Evolutionary conservation across 2,888 invertebrate genomes (phyloP).

Genomic region (Leptinotarsa peninsularis): DNA sequence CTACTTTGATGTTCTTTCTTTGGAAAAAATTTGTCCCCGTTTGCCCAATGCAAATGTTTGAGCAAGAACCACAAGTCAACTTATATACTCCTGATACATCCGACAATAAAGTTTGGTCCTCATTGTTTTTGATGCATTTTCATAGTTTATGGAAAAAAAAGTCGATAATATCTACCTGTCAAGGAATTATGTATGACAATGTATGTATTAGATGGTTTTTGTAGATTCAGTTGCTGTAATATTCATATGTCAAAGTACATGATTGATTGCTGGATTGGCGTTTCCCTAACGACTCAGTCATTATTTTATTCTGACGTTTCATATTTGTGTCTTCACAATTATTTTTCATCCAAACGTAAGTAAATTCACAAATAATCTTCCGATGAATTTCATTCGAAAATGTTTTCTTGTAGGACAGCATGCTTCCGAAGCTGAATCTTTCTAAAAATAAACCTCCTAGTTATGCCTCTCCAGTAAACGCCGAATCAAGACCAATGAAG

Average conservation of each 20-base stretch:
- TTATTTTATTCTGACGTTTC: not conserved
- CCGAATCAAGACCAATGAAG: conserved; percentile 67
- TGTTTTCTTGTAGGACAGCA: not conserved
- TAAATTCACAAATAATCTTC: not conserved
- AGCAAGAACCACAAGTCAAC: no score
- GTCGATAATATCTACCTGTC: no score
- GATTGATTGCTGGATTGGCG: not conserved
- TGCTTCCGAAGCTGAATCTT: conserved; percentile 16
- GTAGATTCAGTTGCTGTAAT: no score
- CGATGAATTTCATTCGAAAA: not conserved
- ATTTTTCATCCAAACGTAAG: conserved; percentile 5
- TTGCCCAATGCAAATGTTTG: no score
- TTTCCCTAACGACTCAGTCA: not conserved
- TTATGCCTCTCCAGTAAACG: not conserved
- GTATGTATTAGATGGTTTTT: no score
- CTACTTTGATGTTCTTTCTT: no score
- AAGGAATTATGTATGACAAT: no score
- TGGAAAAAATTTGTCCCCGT: no score
- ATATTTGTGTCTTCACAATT: not conserved
- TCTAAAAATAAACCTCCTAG: conserved; percentile 12
- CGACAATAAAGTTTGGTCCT: no score
- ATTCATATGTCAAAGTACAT: not conserved
- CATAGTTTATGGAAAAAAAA: no score
- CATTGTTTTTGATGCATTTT: no score
- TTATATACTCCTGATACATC: no score